Percentiles rank a stretch among this genome's conserved stretches.
phyloP scores from a whole-genome alignment of 2,113 vertebrate genomes.

The Ceyx melanurus region DNA sequence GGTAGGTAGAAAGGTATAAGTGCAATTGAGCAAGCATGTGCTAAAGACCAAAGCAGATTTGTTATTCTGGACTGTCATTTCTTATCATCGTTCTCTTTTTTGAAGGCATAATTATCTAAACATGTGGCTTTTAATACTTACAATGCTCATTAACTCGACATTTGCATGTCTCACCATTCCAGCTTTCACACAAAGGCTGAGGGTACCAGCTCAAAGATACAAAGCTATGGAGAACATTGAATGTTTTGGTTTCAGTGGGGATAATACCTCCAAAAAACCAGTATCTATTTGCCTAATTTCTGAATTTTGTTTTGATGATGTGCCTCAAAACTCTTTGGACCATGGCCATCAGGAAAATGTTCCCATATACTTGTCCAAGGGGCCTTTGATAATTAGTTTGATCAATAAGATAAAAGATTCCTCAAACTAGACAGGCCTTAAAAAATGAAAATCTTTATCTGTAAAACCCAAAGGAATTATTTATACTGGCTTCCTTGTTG shows the following conservation, averaged over 20 bases:
- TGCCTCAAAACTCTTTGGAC: not conserved
- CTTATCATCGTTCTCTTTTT: not conserved
- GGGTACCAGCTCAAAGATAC: not conserved
- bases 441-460: not conserved
- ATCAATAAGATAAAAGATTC: not conserved
- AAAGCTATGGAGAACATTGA: not conserved
- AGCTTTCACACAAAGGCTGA: not conserved
- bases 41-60: slow-evolving; percentile 2
- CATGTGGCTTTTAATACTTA: slow-evolving; percentile 43
- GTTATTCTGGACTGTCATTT: slow-evolving; percentile 52
- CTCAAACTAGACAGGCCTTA: not conserved
- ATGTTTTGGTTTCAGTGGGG: not conserved
- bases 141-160: not conserved
- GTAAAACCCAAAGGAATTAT: not conserved
- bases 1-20: not conserved
- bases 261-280: not conserved
- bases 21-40: not conserved
- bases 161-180: not conserved
- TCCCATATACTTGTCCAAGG: not conserved
- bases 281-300: not conserved
- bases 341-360: not conserved
- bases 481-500: not conserved
- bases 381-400: not conserved
- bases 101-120: slow-evolving; percentile 57
- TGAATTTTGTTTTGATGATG: not conserved